phyloP scores from a whole-genome alignment of 2,888 invertebrate species.

The Spilarctia lutea region DNA sequence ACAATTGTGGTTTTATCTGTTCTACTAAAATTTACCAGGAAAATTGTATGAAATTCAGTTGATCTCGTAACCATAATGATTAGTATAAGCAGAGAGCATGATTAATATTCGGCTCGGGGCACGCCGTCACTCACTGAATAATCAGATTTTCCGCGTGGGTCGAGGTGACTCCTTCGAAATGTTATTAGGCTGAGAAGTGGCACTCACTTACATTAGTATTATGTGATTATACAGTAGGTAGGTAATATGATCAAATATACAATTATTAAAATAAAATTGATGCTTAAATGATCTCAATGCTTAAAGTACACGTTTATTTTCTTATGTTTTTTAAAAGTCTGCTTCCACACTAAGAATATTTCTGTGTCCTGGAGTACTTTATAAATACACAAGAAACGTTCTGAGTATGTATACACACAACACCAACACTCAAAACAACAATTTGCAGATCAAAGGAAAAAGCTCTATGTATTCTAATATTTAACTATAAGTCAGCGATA shows the following conservation, averaged over 20 bases:
- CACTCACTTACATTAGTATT: constrained; percentile 49
- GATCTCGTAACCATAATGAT: constrained; percentile 62
- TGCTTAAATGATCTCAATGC: neutral
- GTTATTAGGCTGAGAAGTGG: constrained; percentile 55
- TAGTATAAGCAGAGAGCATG: constrained; percentile 61
- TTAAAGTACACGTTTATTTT: neutral
- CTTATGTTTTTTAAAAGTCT: no score
- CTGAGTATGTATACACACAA: no score
- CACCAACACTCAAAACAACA: no score
- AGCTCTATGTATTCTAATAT: no score
- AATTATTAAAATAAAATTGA: neutral
- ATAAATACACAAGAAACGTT: no score
- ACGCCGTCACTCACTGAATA: constrained; percentile 68
- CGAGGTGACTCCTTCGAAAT: constrained; percentile 62
- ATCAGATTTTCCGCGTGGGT: constrained; percentile 71
- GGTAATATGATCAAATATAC: constrained; percentile 38
- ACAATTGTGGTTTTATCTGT: neutral
- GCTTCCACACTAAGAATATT: no score
- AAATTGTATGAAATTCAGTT: constrained; percentile 37
- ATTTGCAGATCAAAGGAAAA: no score
- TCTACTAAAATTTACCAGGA: neutral
- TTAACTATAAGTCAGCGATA: neutral
- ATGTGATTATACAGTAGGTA: constrained; percentile 43
- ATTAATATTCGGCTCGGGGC: constrained; percentile 72
- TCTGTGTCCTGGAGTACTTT: no score